Base-by-base conservation (phyloP, 2,797 vertebrate species). In the Eurystomus glaucurus region DNA sequence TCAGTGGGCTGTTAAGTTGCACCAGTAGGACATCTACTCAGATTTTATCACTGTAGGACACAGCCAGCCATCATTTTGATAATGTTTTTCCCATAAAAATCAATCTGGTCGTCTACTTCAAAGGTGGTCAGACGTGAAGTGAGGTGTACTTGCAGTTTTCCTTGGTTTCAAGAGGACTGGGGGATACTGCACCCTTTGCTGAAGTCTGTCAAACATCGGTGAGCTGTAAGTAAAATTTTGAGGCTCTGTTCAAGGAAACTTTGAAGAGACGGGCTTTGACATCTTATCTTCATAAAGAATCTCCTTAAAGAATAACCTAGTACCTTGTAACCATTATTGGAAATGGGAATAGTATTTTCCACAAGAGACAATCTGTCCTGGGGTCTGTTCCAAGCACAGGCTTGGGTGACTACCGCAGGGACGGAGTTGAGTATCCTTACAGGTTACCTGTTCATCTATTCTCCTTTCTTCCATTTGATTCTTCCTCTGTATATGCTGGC, bases 401-500 rank as follows among this genome's bases (percentile, higher is more conserved):
- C 9, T 51, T 65, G 46, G 37, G 39, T 90, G 35, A 66, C 43
- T 66, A 2, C 33, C 29, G 65, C 11, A 26, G 17, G 26, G 51
- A n/a, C 66, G 54, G 54, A 28, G 8, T 35, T 28, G 26, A 41
- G n/a, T 41, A 41, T 51, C 58, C 55, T 72, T 54, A 43, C 1
- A 16, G n/a, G 43, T 69, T 80, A 58, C 61, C 41, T 78, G 52
- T 60, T 64, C 70, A 52, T 80, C 71, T 89, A 51, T 33, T 89
- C 71, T 90, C 37, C 50, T 75, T 83, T 52, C 61, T 65, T 77
- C 20, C 74, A 0, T 84, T 90, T 84, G 55, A 64, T 72, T 75
- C 71, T 74, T 79, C 60, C 51, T 80, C 60, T 90, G 80, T 89
- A 46, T 91, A 70, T 58, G 60, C 39, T 92, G 89, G 78, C 66